Evolutionary conservation across 2,888 invertebrate species (phyloP).

Genomic region (Fissipunctia ypsillon): DNA sequence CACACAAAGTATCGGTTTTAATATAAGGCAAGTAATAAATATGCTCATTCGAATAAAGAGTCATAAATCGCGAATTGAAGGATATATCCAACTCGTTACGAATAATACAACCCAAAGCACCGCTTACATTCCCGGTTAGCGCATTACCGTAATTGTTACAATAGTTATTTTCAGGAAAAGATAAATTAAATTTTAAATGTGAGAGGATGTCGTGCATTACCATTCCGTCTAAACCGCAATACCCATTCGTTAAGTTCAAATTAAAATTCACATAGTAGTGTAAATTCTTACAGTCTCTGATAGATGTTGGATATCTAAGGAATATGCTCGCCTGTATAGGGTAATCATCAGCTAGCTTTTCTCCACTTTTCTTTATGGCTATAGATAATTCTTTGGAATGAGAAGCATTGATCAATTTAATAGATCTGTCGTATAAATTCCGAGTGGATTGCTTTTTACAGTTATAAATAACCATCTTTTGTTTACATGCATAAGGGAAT

Average conservation of each 20-base stretch:
- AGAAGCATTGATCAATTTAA: slow-evolving; percentile 64
- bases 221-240: slow-evolving; percentile 78
- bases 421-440: slow-evolving; percentile 72
- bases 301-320: slow-evolving; percentile 76
- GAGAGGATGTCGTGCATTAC: slow-evolving; percentile 74
- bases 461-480: slow-evolving; percentile 67
- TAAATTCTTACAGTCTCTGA: slow-evolving; percentile 69
- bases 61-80: slow-evolving; percentile 79
- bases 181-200: slow-evolving; percentile 72
- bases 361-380: slow-evolving; percentile 49
- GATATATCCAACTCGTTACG: slow-evolving; percentile 75
- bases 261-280: slow-evolving; percentile 66
- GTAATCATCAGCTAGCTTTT: slow-evolving; percentile 69
- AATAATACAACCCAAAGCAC: slow-evolving; percentile 73
- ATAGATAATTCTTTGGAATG: slow-evolving; percentile 42
- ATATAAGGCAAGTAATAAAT: slow-evolving; percentile 71
- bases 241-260: slow-evolving; percentile 63
- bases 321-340: slow-evolving; percentile 75
- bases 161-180: slow-evolving; percentile 51
- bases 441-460: slow-evolving; percentile 61
- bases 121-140: slow-evolving; percentile 59
- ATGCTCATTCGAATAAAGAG: slow-evolving; percentile 65
- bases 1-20: slow-evolving; percentile 72
- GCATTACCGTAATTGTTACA: slow-evolving; percentile 70
- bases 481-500: slow-evolving; percentile 74